Evolutionary conservation across 2,113 vertebrate genomes (phyloP).

Genomic region (Scalopus aquaticus): DNA sequence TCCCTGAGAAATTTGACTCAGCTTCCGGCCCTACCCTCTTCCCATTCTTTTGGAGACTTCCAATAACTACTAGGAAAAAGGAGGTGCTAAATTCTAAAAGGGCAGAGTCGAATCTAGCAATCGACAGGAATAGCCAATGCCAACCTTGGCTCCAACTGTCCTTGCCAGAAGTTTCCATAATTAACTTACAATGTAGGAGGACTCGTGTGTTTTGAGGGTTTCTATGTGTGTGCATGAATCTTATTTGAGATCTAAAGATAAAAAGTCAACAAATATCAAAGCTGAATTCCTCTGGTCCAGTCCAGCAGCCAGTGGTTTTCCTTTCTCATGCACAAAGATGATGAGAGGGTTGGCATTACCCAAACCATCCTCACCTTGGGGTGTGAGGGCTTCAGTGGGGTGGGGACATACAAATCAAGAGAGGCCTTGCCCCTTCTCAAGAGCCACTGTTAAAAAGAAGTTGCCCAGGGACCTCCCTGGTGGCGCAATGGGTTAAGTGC

Average conservation of each 20-base stretch:
- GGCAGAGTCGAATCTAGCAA: background rate
- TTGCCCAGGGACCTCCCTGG: too few relatives aligned
- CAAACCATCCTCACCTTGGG: rapidly evolving
- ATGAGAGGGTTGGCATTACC: background rate
- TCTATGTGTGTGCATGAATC: background rate
- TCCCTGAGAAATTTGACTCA: background rate
- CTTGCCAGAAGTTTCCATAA: background rate
- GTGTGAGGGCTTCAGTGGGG: rapidly evolving
- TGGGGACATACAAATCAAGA: background rate
- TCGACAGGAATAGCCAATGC: background rate
- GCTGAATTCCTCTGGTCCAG: background rate
- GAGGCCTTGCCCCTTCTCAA: background rate
- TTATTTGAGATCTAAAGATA: background rate
- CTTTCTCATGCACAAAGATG: background rate
- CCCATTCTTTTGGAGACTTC: background rate
- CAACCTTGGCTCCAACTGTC: background rate
- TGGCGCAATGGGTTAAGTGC: too few relatives aligned
- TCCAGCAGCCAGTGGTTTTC: background rate
- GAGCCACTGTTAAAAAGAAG: background rate
- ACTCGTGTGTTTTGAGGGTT: too few relatives aligned
- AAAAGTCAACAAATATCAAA: background rate
- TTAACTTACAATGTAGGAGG: background rate
- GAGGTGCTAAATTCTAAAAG: background rate
- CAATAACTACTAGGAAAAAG: background rate
- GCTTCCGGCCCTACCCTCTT: background rate